These are phyloP conservation scores for Eurosta solidaginis DNA, from an alignment of 1,140 invertebrate species.

Conservation along the genomic window DNA sequence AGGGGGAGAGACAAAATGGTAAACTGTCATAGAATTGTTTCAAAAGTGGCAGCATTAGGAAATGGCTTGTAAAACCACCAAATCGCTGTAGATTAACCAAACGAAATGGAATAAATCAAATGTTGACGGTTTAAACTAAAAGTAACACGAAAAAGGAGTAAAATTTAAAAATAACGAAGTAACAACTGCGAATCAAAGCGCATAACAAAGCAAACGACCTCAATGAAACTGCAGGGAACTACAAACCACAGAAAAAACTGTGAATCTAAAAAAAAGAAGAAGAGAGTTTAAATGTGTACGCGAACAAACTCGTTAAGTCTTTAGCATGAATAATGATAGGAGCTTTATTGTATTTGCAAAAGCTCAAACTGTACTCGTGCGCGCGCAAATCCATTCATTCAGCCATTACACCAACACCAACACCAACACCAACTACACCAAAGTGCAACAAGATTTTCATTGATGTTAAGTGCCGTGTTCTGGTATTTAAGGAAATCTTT, in stretches of 20 bases:
- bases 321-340: constrained; percentile 59
- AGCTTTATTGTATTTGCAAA: constrained; percentile 39
- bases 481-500: too few relatives aligned
- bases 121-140: background rate
- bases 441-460: too few relatives aligned
- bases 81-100: constrained; percentile 16
- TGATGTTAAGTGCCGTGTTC: too few relatives aligned
- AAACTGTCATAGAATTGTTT: background rate
- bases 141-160: background rate
- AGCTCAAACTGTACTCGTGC: background rate
- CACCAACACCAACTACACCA: background rate
- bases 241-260: background rate
- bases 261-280: background rate
- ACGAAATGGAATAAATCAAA: background rate
- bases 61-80: constrained; percentile 18
- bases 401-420: background rate
- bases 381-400: background rate
- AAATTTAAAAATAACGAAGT: background rate
- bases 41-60: background rate
- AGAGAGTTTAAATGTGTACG: background rate
- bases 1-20: background rate
- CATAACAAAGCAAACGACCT: background rate
- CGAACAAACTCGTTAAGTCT: constrained; percentile 55
- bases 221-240: background rate
- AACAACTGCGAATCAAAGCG: background rate